phyloP scores from a whole-genome alignment of 2,113 vertebrate genomes.

The Heptranchias perlo region DNA sequence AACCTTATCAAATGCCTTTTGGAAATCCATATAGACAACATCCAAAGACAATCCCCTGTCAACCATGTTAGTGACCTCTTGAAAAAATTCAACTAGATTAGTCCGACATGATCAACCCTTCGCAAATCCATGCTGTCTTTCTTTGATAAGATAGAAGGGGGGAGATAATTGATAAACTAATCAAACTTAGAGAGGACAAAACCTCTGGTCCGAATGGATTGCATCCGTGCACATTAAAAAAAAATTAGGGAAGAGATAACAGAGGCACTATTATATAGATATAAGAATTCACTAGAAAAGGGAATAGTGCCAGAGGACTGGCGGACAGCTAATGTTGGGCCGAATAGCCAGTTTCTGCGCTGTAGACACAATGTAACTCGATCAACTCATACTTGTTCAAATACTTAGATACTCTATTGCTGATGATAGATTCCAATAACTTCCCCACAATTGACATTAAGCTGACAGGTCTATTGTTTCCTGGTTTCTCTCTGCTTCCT shows the following conservation, averaged over 20 bases:
- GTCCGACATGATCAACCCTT: background rate
- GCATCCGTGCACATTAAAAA: no score
- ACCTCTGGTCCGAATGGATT: no score
- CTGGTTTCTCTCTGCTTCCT: background rate
- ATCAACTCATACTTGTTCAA: background rate
- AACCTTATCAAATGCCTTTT: background rate
- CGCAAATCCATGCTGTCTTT: background rate
- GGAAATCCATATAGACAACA: background rate
- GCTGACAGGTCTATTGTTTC: background rate
- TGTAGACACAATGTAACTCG: no score
- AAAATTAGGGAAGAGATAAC: no score
- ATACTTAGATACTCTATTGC: background rate
- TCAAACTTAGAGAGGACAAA: no score
- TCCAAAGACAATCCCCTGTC: background rate
- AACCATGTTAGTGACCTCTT: background rate
- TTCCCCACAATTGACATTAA: background rate
- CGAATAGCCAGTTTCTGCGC: no score
- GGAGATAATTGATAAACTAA: no score
- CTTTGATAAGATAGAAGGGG: no score
- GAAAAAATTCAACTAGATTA: background rate
- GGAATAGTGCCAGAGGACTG: no score
- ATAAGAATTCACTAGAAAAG: no score
- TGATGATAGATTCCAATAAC: background rate
- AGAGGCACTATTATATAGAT: no score
- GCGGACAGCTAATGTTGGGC: no score